Evolutionary conservation across 2,888 invertebrate genomes (phyloP).

Genomic region (Oligia latruncula): DNA sequence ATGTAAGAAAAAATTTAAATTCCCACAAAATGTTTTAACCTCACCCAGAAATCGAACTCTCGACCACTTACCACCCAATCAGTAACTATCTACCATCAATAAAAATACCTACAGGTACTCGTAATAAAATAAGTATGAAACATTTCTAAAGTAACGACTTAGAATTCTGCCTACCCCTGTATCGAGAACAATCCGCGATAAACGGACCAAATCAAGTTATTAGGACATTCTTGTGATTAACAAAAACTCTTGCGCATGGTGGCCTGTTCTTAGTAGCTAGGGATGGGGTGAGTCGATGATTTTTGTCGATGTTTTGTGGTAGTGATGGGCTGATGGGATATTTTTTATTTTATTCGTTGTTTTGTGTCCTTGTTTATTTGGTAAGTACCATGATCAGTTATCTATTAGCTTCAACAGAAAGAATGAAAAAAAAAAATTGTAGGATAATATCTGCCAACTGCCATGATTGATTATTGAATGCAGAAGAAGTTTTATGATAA

Average conservation of each 20-base stretch:
- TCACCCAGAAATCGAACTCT: background rate
- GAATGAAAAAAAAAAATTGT: too few relatives aligned
- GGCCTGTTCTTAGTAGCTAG: slow-evolving; percentile 81
- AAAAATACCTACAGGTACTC: slow-evolving; percentile 43
- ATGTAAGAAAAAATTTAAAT: background rate
- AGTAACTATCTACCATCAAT: slow-evolving; percentile 17
- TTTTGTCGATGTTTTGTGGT: slow-evolving; percentile 15
- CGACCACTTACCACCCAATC: background rate
- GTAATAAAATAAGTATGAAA: slow-evolving; percentile 35
- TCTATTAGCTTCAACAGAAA: too few relatives aligned
- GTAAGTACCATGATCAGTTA: too few relatives aligned
- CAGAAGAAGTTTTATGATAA: background rate
- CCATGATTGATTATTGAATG: background rate
- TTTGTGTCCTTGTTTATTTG: too few relatives aligned
- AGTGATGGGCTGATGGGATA: slow-evolving; percentile 4
- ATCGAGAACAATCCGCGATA: slow-evolving; percentile 63
- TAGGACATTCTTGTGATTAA: slow-evolving; percentile 75
- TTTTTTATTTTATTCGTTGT: too few relatives aligned
- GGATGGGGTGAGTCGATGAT: slow-evolving; percentile 64
- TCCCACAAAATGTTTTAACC: background rate
- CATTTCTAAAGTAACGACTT: slow-evolving; percentile 26
- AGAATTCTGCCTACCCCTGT: slow-evolving; percentile 43
- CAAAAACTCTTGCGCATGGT: slow-evolving; percentile 79
- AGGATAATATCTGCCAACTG: too few relatives aligned
- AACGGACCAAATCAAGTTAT: slow-evolving; percentile 86